Evolutionary conservation across 92 coral and sea anemone species (phyloP), one percentile per base, ranked within the genome.

Genomic region (Porites rus): DNA sequence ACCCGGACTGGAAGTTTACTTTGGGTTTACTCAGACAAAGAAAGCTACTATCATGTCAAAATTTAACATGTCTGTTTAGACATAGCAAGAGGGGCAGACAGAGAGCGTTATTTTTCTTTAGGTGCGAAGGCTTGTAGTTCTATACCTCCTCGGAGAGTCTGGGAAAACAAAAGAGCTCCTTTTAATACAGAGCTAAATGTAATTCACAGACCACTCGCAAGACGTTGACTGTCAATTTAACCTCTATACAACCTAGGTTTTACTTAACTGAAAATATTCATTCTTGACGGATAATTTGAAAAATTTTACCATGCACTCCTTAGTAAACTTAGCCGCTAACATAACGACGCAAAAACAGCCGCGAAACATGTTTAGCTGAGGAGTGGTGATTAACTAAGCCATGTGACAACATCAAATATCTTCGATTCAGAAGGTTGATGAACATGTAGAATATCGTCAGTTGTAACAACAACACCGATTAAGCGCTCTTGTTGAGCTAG

Each of bases 1-100:
- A 67, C 68, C n/a, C 60, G 28, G 85, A 82, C 50, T 82, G 60
- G 62, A 82, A 58, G 86, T 82, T 82, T 71, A 71, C 86, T 58
- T 71, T n/a, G 70, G 79, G 79, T 20, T 82, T 83, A 83, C 20
- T 51, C 46, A 83, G 52, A 83, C 87, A 72, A 72, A 65, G 65
- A 51, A 75, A 24, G 72, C 79, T 83, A 61, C 60, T 83, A 63
- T 50, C 87, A 61, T 28, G 80, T 83, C 72, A 73, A 63, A 51
- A 51, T 63, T 69, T 72, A 50, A 83, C 80, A 83, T 60, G 80
- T 72, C 60, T 69, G 75, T 81, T 81, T 69, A 70, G 85, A 80
- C 85, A 67, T 14, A 68, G 66, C 76, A 6, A 53, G 65, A 11
- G 46, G 38, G 86, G 59, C 85, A 53, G 66, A 71, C 67, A 81